Conservation (phyloP, 2,797 vertebrate genomes). For the Ctenopoma multispine region DNA sequence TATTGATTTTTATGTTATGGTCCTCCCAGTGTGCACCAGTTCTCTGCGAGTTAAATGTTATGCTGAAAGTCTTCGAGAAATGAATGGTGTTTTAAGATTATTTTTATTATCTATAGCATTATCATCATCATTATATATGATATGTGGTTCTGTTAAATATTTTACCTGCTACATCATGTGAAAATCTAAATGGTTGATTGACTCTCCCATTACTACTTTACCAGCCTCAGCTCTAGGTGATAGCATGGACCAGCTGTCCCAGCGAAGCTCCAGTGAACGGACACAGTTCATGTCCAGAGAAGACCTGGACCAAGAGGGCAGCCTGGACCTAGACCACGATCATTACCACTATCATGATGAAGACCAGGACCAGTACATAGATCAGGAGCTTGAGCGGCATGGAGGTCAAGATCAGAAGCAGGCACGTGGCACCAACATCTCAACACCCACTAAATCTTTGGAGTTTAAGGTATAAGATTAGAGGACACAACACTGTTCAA, state of each 20-base stretch:
- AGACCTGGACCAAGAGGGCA: conserved; percentile 85
- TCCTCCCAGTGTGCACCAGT: neutral
- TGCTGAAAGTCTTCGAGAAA: neutral
- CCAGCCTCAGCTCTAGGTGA: conserved; percentile 91
- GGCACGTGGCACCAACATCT: conserved; percentile 78
- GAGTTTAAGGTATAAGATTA: conserved; percentile 91
- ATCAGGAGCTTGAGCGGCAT: conserved; percentile 70
- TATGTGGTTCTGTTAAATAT: neutral
- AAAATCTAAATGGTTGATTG: conserved; percentile 1
- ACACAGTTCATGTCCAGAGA: conserved; percentile 85
- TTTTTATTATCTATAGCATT: neutral
- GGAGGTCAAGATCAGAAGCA: conserved; percentile 52
- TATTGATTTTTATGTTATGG: conserved; percentile 24
- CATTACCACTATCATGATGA: conserved; percentile 81
- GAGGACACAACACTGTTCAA: neutral
- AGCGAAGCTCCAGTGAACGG: conserved; percentile 82
- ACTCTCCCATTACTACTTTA: conserved; percentile 1
- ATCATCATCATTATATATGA: neutral
- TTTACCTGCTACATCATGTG: neutral
- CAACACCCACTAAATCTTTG: conserved; percentile 88
- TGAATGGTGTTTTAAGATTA: neutral
- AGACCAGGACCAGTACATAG: conserved; percentile 74
- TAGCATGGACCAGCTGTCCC: conserved; percentile 89
- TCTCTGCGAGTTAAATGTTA: neutral
- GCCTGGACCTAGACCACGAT: conserved; percentile 83